A percentile compares a stretch with the other conserved stretches of the same genome.
Conservation (phyloP, 2,888 invertebrate species). For the Tachina fera region DNA sequence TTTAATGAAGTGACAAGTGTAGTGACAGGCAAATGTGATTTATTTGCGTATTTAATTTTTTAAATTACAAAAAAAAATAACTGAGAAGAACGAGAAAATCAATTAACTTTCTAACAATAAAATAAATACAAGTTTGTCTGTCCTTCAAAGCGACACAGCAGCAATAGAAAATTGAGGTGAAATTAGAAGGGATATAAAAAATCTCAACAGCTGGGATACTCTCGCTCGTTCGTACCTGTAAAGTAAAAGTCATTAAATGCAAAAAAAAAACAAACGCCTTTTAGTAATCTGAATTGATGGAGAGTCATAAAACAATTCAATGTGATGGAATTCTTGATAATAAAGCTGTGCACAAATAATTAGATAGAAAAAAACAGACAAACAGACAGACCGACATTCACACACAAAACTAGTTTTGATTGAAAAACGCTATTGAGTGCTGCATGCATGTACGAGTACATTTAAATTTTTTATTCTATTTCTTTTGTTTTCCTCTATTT, state of each 20-base stretch:
- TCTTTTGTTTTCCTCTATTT: conserved; percentile 19
- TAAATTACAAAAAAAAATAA: conserved; percentile 21
- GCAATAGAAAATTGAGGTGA: conserved; percentile 25
- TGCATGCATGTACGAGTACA: neutral
- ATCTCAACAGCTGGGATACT: neutral
- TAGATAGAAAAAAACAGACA: neutral
- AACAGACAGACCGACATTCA: neutral
- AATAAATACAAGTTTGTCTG: conserved; percentile 36
- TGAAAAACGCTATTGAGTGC: conserved; percentile 12
- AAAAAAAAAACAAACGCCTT: conserved; percentile 36
- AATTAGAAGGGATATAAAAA: conserved; percentile 40
- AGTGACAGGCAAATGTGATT: conserved; percentile 65
- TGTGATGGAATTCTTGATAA: conserved; percentile 32
- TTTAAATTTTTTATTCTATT: conserved; percentile 1
- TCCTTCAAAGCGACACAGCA: conserved; percentile 12
- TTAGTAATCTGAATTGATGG: conserved; percentile 36
- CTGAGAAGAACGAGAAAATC: conserved; percentile 67
- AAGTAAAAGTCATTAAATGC: conserved; percentile 52
- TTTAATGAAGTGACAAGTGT: conserved; percentile 47
- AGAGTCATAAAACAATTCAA: conserved; percentile 43
- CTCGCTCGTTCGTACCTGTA: neutral
- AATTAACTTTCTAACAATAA: conserved; percentile 69
- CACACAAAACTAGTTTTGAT: conserved; percentile 20
- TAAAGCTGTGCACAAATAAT: neutral
- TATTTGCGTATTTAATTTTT: conserved; percentile 69